phyloP scores from a whole-genome alignment of 2,888 invertebrate genomes.

The Drosophila rellima region DNA sequence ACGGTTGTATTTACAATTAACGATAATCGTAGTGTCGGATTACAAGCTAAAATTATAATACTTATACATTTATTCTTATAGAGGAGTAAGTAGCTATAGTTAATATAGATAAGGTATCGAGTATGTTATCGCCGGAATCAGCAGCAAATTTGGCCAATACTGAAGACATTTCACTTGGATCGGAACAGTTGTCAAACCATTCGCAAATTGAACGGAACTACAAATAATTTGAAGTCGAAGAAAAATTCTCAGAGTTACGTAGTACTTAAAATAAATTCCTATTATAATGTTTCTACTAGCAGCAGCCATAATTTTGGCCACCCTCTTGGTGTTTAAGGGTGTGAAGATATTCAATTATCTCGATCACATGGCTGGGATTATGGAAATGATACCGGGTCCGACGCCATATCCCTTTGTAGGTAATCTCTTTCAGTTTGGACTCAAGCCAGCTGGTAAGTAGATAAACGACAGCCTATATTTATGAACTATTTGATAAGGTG shows the following conservation, averaged over 20 bases:
- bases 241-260: neutral
- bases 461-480: constrained; percentile 60
- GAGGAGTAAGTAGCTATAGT: neutral
- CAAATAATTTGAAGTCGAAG: neutral
- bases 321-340: constrained; percentile 78
- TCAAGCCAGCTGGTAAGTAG: constrained; percentile 78
- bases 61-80: neutral
- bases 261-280: neutral
- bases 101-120: constrained; percentile 58
- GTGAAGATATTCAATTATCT: constrained; percentile 79
- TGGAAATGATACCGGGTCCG: constrained; percentile 84
- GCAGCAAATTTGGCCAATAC: constrained; percentile 25
- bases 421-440: constrained; percentile 81
- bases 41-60: constrained; percentile 9
- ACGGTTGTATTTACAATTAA: constrained; percentile 26
- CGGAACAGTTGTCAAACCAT: constrained; percentile 26
- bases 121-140: constrained; percentile 44
- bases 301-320: constrained; percentile 65
- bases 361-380: constrained; percentile 82
- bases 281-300: constrained; percentile 75
- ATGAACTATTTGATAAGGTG: constrained; percentile 58
- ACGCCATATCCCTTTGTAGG: constrained; percentile 83
- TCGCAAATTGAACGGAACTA: constrained; percentile 26
- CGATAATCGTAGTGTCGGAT: constrained; percentile 18
- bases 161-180: constrained; percentile 19